Conservation (phyloP, 2,888 invertebrate genomes). For the Cryptocephalus primarius region DNA sequence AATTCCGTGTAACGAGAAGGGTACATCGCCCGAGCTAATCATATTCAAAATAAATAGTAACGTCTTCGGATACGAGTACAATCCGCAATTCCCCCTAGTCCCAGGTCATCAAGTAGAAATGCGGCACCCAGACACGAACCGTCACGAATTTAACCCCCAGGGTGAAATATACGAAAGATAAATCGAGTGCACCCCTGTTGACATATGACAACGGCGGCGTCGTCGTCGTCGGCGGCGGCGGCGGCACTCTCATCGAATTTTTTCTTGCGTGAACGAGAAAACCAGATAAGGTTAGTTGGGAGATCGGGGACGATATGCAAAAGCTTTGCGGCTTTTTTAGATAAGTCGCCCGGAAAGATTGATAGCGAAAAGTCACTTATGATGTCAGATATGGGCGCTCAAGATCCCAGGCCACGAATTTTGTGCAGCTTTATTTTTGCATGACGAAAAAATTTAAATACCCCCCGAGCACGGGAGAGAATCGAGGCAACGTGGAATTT, state of each 20-base stretch:
- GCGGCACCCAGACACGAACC: conserved; percentile 24
- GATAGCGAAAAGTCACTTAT: background rate
- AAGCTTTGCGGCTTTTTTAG: background rate
- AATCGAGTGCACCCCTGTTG: conserved; percentile 33
- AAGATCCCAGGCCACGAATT: no score
- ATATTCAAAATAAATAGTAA: no score
- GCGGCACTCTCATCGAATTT: background rate
- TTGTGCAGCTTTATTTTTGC: no score
- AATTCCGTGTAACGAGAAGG: no score
- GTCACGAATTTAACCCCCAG: conserved; percentile 26
- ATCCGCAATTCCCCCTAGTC: conserved; percentile 11
- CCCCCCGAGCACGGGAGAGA: no score
- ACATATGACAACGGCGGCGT: conserved; percentile 31
- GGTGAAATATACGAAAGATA: conserved; percentile 34
- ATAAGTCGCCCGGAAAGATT: conserved; percentile 1
- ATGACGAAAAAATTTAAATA: no score
- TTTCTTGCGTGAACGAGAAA: background rate
- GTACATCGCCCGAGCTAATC: no score
- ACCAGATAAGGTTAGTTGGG: conserved; percentile 1
- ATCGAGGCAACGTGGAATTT: no score
- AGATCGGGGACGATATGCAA: background rate
- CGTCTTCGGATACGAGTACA: no score
- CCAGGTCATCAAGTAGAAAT: conserved; percentile 19
- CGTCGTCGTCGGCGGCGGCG: no score
- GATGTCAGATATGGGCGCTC: background rate